A percentile compares a stretch with the other conserved stretches of the same genome.
Evolutionary conservation across 2,113 vertebrate species (phyloP).

Genomic region (Tenebrosternarchus preto): DNA sequence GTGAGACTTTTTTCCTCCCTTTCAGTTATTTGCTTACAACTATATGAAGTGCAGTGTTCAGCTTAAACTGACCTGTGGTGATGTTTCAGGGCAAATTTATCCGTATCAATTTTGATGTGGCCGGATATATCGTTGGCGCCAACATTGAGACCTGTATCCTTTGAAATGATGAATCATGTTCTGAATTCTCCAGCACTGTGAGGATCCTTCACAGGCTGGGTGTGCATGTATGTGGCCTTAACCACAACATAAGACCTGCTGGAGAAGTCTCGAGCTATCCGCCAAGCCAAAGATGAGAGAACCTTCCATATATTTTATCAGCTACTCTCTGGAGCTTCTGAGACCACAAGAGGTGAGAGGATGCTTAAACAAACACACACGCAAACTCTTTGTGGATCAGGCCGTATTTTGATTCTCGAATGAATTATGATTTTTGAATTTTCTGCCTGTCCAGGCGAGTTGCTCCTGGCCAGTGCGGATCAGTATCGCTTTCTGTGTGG

Average conservation of each 20-base stretch:
- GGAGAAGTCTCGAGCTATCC: conserved; percentile 88
- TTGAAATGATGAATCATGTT: conserved; percentile 25
- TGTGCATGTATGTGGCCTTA: conserved; percentile 58
- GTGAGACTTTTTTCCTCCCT: conserved; percentile 70
- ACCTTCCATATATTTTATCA: conserved; percentile 92
- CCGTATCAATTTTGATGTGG: conserved; percentile 82
- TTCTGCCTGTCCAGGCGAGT: conserved; percentile 70
- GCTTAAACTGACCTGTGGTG: conserved; percentile 1
- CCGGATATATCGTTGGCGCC: conserved; percentile 83
- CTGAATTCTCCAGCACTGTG: neutral
- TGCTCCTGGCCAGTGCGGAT: conserved; percentile 80
- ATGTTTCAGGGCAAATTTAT: conserved; percentile 80
- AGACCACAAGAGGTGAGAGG: conserved; percentile 75
- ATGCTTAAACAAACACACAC: neutral
- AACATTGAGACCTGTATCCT: conserved; percentile 86
- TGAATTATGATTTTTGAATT: neutral
- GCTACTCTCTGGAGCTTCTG: conserved; percentile 80
- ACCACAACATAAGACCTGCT: conserved; percentile 79
- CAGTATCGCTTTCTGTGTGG: conserved; percentile 86
- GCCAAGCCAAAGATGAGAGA: conserved; percentile 88
- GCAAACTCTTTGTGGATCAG: neutral
- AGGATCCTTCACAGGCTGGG: no score
- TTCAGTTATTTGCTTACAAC: neutral
- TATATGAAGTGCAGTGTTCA: neutral
- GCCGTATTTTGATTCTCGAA: neutral